A percentile compares a stretch with the other conserved stretches of the same genome.
Conservation (phyloP, 2,113 vertebrate genomes). For the Henicopernis longicauda region DNA sequence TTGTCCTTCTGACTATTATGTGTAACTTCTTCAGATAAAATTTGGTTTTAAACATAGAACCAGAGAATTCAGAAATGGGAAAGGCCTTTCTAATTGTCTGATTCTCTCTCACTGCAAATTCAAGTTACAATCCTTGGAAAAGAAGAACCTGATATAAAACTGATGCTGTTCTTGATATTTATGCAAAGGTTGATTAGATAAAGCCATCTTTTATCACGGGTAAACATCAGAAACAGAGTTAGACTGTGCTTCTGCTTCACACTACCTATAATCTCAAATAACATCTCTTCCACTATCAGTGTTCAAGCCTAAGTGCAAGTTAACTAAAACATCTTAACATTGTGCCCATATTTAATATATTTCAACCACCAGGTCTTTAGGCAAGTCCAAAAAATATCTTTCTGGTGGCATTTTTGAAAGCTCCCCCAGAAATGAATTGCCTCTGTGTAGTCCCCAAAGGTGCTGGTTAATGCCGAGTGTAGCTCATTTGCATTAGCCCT, state of each 20-base stretch:
- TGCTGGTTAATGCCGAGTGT: background rate
- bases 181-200: background rate
- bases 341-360: background rate
- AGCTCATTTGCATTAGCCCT: constrained; percentile 17
- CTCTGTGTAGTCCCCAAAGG: background rate
- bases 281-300: background rate
- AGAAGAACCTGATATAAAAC: background rate
- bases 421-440: background rate
- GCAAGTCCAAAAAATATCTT: background rate
- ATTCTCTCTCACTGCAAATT: background rate
- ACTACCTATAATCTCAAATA: background rate
- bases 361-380: background rate
- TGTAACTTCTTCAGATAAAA: background rate
- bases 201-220: background rate
- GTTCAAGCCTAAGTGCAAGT: background rate
- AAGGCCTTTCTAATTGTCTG: background rate
- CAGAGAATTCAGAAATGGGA: background rate
- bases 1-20: background rate
- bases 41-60: background rate
- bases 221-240: background rate
- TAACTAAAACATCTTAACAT: background rate
- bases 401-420: constrained; percentile 8
- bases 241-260: background rate
- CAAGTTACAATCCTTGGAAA: background rate
- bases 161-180: background rate